These are phyloP conservation scores for Ptiloglossa arizonensis DNA, from an alignment of 1,140 invertebrate genomes.

Conservation along the genomic window DNA sequence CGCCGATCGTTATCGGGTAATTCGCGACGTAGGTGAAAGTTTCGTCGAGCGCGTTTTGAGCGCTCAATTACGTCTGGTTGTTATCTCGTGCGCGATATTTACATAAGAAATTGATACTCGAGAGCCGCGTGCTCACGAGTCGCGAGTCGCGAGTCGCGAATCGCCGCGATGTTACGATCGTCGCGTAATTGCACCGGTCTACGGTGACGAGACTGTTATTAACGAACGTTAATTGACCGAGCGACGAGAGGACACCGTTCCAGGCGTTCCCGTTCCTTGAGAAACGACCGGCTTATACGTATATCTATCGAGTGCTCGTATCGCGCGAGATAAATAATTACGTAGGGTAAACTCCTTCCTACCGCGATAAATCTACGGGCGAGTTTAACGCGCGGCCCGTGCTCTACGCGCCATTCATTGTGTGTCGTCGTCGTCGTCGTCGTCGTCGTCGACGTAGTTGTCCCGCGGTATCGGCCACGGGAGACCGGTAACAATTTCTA, in stretches of 20 bases:
- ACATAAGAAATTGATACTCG: conserved; percentile 57
- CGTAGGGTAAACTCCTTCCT: conserved; percentile 40
- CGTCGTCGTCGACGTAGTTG: too few relatives aligned
- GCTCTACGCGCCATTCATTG: conserved; percentile 4
- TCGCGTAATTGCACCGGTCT: conserved; percentile 48
- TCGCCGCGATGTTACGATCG: conserved; percentile 31
- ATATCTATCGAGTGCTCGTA: neutral
- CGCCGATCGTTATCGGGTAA: neutral
- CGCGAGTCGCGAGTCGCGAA: too few relatives aligned
- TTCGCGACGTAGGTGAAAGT: conserved; percentile 16
- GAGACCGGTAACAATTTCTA: conserved; percentile 28
- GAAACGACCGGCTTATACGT: neutral
- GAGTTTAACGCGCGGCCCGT: neutral
- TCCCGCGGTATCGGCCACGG: neutral
- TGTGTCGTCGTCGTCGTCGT: conserved; percentile 4
- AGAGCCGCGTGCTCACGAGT: neutral
- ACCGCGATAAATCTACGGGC: conserved; percentile 39
- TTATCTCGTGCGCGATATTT: conserved; percentile 54
- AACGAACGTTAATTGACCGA: conserved; percentile 40
- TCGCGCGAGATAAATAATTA: conserved; percentile 52
- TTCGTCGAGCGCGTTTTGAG: conserved; percentile 9
- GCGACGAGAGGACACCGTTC: neutral
- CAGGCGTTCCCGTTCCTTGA: neutral
- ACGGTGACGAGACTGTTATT: conserved; percentile 5
- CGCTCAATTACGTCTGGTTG: conserved; percentile 7